Conservation (phyloP, 1,140 invertebrate genomes). For the Cydia amplana region DNA sequence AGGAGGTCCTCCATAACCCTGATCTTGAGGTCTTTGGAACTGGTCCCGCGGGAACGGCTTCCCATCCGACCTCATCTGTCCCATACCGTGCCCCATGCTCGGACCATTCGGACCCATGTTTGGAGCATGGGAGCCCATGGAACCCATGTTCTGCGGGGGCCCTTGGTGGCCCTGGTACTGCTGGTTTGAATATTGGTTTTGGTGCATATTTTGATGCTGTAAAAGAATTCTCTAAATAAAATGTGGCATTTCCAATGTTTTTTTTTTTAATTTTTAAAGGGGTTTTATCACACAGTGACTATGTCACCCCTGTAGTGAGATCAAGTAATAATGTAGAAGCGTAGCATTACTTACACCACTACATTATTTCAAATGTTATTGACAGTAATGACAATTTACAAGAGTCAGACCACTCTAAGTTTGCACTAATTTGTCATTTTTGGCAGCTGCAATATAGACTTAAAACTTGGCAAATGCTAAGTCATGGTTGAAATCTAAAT, state of each 20-base stretch:
- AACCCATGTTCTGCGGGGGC: not conserved
- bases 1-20: conserved; percentile 29
- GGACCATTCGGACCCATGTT: not conserved
- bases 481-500: too few relatives aligned
- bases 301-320: too few relatives aligned
- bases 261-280: too few relatives aligned
- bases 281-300: too few relatives aligned
- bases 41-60: conserved; percentile 12
- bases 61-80: not conserved
- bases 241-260: too few relatives aligned
- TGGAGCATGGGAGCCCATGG: not conserved
- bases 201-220: conserved; percentile 10
- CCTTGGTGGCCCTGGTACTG: not conserved
- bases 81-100: not conserved
- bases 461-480: too few relatives aligned
- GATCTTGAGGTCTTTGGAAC: conserved; percentile 25
- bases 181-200: conserved; percentile 1
- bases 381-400: not conserved
- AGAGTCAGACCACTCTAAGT: too few relatives aligned
- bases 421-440: too few relatives aligned
- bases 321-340: too few relatives aligned
- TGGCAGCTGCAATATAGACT: too few relatives aligned
- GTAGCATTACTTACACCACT: too few relatives aligned
- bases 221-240: not conserved
- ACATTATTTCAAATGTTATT: too few relatives aligned